Percentiles rank a stretch among this genome's conserved stretches.
These are phyloP conservation scores for Takifugu flavidus DNA, from an alignment of 2,113 vertebrate genomes.

Conservation along the genomic window DNA sequence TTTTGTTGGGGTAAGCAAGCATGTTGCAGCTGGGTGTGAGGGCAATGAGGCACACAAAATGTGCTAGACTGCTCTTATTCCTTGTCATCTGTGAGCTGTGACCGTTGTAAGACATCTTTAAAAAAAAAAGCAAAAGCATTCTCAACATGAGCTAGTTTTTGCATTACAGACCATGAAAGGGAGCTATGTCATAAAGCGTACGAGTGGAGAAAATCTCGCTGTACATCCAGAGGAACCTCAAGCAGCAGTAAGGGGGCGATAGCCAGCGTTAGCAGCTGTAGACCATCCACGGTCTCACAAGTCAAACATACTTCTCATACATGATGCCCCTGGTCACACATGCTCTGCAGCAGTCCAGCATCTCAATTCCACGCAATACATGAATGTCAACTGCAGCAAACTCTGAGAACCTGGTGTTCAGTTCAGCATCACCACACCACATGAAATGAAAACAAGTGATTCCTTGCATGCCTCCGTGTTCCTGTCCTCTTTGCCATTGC, in stretches of 20 bases:
- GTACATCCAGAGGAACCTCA: slow-evolving; percentile 43
- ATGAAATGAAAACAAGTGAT: slow-evolving; percentile 44
- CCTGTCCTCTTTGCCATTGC: slow-evolving; percentile 33
- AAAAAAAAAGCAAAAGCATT: slow-evolving; percentile 21
- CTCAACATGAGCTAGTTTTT: slow-evolving; percentile 16
- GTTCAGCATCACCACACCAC: slow-evolving; percentile 32
- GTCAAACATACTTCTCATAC: slow-evolving; percentile 55
- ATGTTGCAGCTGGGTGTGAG: slow-evolving; percentile 66
- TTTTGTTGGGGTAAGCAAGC: slow-evolving; percentile 77
- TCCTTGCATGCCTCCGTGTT: slow-evolving; percentile 39
- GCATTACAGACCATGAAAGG: neutral
- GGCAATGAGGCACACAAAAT: slow-evolving; percentile 68
- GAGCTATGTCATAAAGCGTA: slow-evolving; percentile 15
- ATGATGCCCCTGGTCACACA: slow-evolving; percentile 64
- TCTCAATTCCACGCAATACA: slow-evolving; percentile 22
- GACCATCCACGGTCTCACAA: slow-evolving; percentile 36
- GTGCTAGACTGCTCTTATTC: slow-evolving; percentile 47
- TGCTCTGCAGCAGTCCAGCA: slow-evolving; percentile 38
- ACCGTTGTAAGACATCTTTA: slow-evolving; percentile 41
- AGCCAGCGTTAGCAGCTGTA: slow-evolving; percentile 46
- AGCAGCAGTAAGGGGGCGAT: slow-evolving; percentile 10
- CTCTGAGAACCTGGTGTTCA: slow-evolving; percentile 35
- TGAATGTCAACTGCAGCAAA: slow-evolving; percentile 44
- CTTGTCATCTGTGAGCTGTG: slow-evolving; percentile 55
- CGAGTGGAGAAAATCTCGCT: slow-evolving; percentile 47